Base-by-base conservation (phyloP, 2,797 vertebrate genomes). In the Acanthiza pusilla region DNA sequence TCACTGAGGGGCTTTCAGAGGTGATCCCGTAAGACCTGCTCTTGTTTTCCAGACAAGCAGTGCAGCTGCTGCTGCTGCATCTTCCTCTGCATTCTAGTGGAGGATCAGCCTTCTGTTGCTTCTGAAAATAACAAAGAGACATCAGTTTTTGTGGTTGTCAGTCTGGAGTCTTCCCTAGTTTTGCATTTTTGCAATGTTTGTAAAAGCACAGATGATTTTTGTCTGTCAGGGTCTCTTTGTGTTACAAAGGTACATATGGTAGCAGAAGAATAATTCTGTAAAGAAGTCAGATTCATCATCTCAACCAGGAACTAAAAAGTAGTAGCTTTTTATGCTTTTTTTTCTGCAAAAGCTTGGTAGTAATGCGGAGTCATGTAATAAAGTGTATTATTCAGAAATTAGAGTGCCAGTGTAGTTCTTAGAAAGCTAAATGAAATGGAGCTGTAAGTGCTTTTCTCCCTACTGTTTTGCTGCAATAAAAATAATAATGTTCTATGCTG, bases 121-220 rank as follows among this genome's bases (percentile, higher is more conserved):
- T 93, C 53, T 85, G 72, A 85, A 87, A 47, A 74, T 78, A 84
- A 62, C n/a, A 15, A 66, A 88, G 58, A 77, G 50, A 62, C 13
- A 36, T 21, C 36, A 47, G 16, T 9, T 93, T 66, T 81, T 74
- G 29, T 60, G 14, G 7, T 38, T 85, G 36, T 57, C 71, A 65
- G 26, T 58, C 57, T 91, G 63, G 29, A 68, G 40, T 45, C 19
- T 76, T 90, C n/a, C 17, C 40, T 68, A 40, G 61, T 61, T 93
- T 60, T 80, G n/a, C 47, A n/a, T 89, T 92, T 82, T 67, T 38
- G 61, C 40, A 36, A 5, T 51, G 62, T 77, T 89, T 95, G 57
- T 85, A 85, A 82, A 93, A 87, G 65, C 63, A 40, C 18, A 47
- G 74, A 68, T 80, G 38, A 91, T 65, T 95, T 95, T 92, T 87